Conservation (phyloP, 2,113 vertebrate genomes). For the Cyanistes caeruleus region DNA sequence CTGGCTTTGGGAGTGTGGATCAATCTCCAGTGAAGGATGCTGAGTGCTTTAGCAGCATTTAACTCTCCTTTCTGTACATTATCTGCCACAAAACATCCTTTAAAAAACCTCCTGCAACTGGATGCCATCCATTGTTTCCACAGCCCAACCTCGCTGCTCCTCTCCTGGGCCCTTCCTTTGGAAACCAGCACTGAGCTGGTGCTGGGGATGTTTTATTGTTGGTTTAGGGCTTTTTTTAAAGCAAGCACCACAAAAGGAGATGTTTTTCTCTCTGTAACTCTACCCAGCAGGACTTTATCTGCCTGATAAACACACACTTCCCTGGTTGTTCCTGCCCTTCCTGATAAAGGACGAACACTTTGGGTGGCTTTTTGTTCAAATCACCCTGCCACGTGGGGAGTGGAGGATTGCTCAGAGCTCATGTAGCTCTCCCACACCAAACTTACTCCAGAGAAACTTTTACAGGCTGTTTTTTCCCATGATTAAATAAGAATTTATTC, state of each 20-base stretch:
- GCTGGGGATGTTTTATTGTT: not conserved
- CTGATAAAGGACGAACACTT: not conserved
- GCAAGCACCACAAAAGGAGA: not conserved
- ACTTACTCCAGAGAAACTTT: not conserved
- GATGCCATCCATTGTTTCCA: not conserved
- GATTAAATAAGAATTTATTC: not conserved
- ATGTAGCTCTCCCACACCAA: not conserved
- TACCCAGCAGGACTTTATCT: not conserved
- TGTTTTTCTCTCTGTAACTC: not conserved
- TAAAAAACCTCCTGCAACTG: not conserved
- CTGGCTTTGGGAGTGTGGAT: not conserved
- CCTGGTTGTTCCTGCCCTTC: not conserved
- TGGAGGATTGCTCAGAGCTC: not conserved
- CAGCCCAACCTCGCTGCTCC: not conserved
- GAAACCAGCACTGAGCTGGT: not conserved
- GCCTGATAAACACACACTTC: not conserved
- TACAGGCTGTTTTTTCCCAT: not conserved
- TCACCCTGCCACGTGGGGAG: accelerated
- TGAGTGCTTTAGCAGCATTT: conserved; percentile 12
- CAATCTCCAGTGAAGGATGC: not conserved
- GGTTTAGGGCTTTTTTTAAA: not conserved
- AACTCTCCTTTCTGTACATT: not conserved
- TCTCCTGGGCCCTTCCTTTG: not conserved
- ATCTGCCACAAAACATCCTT: not conserved
- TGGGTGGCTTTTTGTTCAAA: not conserved